A percentile compares a stretch with the other conserved stretches of the same genome.
Evolutionary conservation across 2,888 invertebrate genomes (phyloP).

Genomic region (Melolontha melolontha): DNA sequence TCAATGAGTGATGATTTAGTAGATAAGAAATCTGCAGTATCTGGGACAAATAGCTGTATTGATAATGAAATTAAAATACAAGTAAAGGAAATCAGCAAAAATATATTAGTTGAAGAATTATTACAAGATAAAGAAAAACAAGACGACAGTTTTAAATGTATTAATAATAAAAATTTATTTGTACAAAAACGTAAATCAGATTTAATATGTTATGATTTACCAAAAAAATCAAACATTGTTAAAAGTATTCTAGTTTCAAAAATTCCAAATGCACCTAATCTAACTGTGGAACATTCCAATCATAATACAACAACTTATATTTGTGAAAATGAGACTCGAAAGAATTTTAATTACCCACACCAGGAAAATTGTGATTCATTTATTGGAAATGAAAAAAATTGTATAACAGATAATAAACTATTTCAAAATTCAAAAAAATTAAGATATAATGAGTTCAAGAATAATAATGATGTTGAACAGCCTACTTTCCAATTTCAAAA

Average conservation of each 20-base stretch:
- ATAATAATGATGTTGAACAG: too few relatives aligned
- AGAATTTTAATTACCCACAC: too few relatives aligned
- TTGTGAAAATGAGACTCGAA: neutral
- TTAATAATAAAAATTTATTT: slow-evolving; percentile 17
- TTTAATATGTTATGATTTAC: slow-evolving; percentile 30
- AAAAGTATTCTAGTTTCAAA: slow-evolving; percentile 27
- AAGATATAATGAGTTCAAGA: too few relatives aligned
- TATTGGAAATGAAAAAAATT: too few relatives aligned
- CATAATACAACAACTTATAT: neutral
- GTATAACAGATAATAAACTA: too few relatives aligned
- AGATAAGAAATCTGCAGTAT: neutral
- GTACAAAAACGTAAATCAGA: slow-evolving; percentile 25
- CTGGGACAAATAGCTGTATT: neutral
- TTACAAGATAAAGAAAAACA: neutral
- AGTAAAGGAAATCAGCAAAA: neutral
- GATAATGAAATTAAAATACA: neutral
- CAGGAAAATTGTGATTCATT: too few relatives aligned
- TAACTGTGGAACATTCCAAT: neutral
- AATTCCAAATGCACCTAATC: neutral
- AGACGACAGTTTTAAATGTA: neutral
- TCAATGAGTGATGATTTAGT: neutral
- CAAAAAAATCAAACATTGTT: slow-evolving; percentile 23
- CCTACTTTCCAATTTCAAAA: too few relatives aligned
- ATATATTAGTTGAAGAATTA: neutral
- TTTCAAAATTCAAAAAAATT: too few relatives aligned